Base-by-base conservation (phyloP, 2,888 invertebrate genomes). In the Lasioglossum marginatum region DNA sequence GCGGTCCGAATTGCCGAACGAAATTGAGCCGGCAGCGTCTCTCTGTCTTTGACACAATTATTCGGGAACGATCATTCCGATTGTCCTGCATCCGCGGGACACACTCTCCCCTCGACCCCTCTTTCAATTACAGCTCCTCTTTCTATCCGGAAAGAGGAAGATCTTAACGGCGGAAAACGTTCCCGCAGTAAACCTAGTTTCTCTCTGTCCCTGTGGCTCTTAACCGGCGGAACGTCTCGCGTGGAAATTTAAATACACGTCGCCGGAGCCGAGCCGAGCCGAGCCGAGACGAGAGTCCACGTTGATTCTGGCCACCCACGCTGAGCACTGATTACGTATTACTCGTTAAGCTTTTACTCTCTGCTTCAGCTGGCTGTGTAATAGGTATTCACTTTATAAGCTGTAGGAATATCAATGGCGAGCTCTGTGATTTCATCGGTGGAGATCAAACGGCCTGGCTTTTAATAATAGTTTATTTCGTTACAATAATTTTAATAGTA, bases 81-180 rank as follows among this genome's bases (percentile, higher is more conserved):
- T 31, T 14, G 14, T 66, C 12, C 8, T 31, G 16, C 19, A 16
- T 5, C 16, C 27, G 66, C 19, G 31, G 66, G 31, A 19, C 66
- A 31, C 31, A 19, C 19, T 14, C 34, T 5, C 52, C 23, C 66
- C 19, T 16, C 66, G 34, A 16, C 19, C 19, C 19, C 68, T 68
- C 68, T 68, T 68, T 68, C 37, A 37, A 68, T 37, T 68, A 68
- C 68, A 37, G 23, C 23, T 37, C 10, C 37, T 12, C 12, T 37
- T 37, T 37, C 37, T 23, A 68, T 37, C 23, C 68, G 8, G 68
- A 10, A 23, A 19, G 37, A 19, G 37, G 37, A 37, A 19, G 19
- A 68, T 68, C 66, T 66, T 66, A 66, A 66, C 34, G 31, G 66
- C 34, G 34, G 34, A 31, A 66, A 66, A 31, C 66, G 66, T 31